Percentiles rank a stretch among this genome's conserved stretches.
Evolutionary conservation across 2,113 vertebrate species (phyloP).

Genomic region (Callaeas wilsoni): DNA sequence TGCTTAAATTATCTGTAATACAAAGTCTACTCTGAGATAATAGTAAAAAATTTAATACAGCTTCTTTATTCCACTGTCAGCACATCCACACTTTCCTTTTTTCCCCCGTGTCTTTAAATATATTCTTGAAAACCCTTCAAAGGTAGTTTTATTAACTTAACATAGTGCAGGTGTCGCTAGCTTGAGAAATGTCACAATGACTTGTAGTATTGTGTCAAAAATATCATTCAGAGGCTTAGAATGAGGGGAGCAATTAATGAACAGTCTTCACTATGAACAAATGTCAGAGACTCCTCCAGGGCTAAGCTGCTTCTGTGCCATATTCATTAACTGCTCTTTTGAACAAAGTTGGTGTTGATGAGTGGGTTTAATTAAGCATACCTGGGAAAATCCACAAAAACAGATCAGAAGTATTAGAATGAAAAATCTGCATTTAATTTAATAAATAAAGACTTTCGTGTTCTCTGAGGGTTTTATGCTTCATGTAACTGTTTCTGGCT

Average conservation of each 20-base stretch:
- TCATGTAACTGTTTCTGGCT: background rate
- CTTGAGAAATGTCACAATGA: background rate
- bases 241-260: constrained; percentile 51
- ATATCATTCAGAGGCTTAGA: background rate
- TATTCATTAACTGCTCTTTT: constrained; percentile 50
- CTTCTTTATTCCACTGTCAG: background rate
- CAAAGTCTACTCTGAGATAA: background rate
- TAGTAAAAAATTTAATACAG: background rate
- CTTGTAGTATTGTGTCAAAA: constrained; percentile 19
- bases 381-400: constrained; percentile 21
- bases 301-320: constrained; percentile 8
- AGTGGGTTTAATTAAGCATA: constrained; percentile 45
- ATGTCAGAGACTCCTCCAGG: constrained; percentile 18
- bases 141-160: constrained; percentile 24
- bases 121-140: background rate
- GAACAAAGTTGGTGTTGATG: constrained; percentile 21
- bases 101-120: background rate
- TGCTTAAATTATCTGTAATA: background rate
- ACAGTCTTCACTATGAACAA: background rate
- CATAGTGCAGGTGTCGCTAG: background rate
- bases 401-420: background rate
- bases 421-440: background rate
- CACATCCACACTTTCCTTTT: background rate
- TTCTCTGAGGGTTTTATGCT: background rate
- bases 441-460: background rate